Evolutionary conservation across 2,797 vertebrate species (phyloP), one percentile per base, ranked within the genome.

Genomic region (Spheniscus humboldti): DNA sequence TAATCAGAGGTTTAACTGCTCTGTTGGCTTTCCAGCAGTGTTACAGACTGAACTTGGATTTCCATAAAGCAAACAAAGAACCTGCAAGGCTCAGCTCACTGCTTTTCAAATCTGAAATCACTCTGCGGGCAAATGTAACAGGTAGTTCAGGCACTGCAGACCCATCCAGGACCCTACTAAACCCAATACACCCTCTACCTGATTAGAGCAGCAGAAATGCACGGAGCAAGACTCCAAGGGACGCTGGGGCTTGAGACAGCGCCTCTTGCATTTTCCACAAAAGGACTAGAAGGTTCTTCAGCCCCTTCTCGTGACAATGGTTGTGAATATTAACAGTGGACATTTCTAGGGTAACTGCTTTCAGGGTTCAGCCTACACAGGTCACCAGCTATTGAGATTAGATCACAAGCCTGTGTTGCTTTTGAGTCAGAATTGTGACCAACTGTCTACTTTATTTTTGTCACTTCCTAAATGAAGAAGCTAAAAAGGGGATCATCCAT

Each of bases 61-160:
- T 69, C 35, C 68, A 31, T 33, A 71, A 77, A 39, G 52, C 72
- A 88, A 80, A 74, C 4, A 11, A 69, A 74, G 78, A 59, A 7
- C 5, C 39, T 50, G 55, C 60, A 79, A 56, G 56, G 64, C 30
- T 90, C 33, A 66, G 48, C 13, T 82, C 15, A 33, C 30, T 4
- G 3, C 33, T 37, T 31, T n/a, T 47, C 52, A 81, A 86, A 77
- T 9, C 33, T 50, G 43, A 73, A 85, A 45, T 60, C 22, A 31
- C 43, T 63, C 55, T 19, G 25, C 6, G 1, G 23, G 37, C 16
- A 80, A 71, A 66, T 5, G 2, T 2, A 39, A 52, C 0, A 2
- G 27, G n/a, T 12, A 13, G 23, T 39, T 59, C 18, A n/a, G 67
- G 45, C 25, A 33, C 13, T 41, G 68, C 35, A 91, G 76, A 56